phyloP scores from a whole-genome alignment of 92 coral and sea anemone genomes.

The Meandrina meandrites region DNA sequence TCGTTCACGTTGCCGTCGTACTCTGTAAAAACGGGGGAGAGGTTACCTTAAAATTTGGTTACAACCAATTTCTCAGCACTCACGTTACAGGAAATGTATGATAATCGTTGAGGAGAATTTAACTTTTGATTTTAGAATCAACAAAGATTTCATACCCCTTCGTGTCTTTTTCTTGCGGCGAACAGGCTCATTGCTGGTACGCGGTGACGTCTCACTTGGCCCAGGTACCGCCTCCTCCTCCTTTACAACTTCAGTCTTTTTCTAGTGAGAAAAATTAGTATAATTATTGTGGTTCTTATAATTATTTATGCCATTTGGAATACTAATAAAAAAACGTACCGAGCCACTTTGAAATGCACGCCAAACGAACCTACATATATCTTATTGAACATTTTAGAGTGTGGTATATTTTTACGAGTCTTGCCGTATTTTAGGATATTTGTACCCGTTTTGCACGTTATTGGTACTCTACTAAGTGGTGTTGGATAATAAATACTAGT shows the following conservation, averaged over 20 bases:
- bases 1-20: too few relatives aligned
- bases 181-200: not conserved
- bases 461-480: too few relatives aligned
- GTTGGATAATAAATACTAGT: too few relatives aligned
- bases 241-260: not conserved
- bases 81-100: not conserved
- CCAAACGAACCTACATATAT: too few relatives aligned
- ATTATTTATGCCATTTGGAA: not conserved
- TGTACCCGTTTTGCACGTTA: too few relatives aligned
- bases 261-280: not conserved
- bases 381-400: too few relatives aligned
- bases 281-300: too few relatives aligned
- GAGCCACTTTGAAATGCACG: too few relatives aligned
- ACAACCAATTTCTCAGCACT: not conserved
- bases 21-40: too few relatives aligned
- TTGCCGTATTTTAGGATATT: too few relatives aligned
- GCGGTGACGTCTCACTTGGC: slow-evolving; percentile 8
- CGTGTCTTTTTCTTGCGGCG: slow-evolving; percentile 49
- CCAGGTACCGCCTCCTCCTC: slow-evolving; percentile 1
- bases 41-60: too few relatives aligned
- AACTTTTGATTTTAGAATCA: not conserved
- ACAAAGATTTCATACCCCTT: slow-evolving; percentile 17
- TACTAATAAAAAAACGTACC: not conserved
- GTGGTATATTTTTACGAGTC: too few relatives aligned
- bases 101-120: not conserved